Evolutionary conservation across 2,113 vertebrate genomes (phyloP).

Genomic region (Sciurus niger): DNA sequence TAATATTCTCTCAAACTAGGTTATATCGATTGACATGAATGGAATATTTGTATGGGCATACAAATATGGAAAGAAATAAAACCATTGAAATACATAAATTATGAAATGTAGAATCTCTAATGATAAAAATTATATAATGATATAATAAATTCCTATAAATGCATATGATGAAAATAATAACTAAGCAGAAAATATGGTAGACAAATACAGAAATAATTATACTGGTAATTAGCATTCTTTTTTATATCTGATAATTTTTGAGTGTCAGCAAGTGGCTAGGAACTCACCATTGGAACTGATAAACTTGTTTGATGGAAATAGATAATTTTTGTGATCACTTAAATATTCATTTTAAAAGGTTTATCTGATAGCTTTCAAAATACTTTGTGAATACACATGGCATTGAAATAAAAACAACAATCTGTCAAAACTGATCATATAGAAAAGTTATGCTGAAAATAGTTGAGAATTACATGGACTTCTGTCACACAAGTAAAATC

Average conservation of each 20-base stretch:
- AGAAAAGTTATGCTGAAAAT: neutral
- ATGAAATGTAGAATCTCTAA: neutral
- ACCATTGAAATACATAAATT: neutral
- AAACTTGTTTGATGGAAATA: neutral
- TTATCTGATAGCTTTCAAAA: neutral
- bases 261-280: neutral
- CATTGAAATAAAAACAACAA: neutral
- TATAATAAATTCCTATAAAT: neutral
- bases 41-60: neutral
- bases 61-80: neutral
- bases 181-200: neutral
- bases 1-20: constrained; percentile 54
- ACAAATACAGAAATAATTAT: neutral
- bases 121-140: neutral
- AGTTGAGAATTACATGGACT: neutral
- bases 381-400: neutral
- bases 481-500: constrained; percentile 28
- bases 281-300: neutral
- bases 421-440: neutral
- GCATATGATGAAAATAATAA: neutral
- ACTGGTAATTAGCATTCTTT: neutral
- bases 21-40: neutral
- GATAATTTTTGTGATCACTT: neutral
- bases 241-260: neutral
- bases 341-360: neutral